Conservation (phyloP, 2,888 invertebrate species). For the Cyrtodaria siliqua region DNA sequence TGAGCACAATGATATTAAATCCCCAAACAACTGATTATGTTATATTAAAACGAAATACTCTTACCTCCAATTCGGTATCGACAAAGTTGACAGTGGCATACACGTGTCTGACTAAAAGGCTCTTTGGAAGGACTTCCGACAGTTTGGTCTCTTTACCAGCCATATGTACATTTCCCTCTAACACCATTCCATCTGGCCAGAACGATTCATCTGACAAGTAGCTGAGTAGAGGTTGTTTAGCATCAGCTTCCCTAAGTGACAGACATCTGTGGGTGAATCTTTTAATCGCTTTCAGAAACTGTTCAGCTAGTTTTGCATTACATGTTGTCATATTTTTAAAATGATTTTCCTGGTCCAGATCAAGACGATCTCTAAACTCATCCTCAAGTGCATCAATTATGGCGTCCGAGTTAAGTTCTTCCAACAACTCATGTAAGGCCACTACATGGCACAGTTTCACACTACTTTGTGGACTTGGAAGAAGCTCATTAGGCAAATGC, state of each 20-base stretch:
- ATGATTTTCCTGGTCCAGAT: constrained; percentile 27
- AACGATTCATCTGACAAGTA: constrained; percentile 56
- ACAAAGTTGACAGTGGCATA: constrained; percentile 39
- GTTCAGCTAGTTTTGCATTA: constrained; percentile 32
- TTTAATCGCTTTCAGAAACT: constrained; percentile 47
- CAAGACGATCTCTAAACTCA: constrained; percentile 38
- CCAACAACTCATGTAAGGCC: constrained; percentile 55
- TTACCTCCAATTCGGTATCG: constrained; percentile 44
- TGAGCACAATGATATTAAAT: no score
- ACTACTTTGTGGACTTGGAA: constrained; percentile 57
- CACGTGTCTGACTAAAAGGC: constrained; percentile 39
- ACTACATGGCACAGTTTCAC: constrained; percentile 65
- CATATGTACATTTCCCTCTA: constrained; percentile 20
- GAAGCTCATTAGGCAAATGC: constrained; percentile 35
- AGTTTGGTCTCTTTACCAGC: constrained; percentile 30
- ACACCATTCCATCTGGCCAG: constrained; percentile 51
- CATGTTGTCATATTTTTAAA: constrained; percentile 18
- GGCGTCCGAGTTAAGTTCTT: constrained; percentile 60
- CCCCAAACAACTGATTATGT: no score
- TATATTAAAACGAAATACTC: no score
- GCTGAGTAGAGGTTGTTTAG: constrained; percentile 36
- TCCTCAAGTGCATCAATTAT: constrained; percentile 59
- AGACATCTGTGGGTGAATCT: constrained; percentile 65
- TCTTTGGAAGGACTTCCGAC: constrained; percentile 34
- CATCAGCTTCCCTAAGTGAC: constrained; percentile 33